Conservation (phyloP, 2,113 vertebrate species). For the Nothocercus julius region DNA sequence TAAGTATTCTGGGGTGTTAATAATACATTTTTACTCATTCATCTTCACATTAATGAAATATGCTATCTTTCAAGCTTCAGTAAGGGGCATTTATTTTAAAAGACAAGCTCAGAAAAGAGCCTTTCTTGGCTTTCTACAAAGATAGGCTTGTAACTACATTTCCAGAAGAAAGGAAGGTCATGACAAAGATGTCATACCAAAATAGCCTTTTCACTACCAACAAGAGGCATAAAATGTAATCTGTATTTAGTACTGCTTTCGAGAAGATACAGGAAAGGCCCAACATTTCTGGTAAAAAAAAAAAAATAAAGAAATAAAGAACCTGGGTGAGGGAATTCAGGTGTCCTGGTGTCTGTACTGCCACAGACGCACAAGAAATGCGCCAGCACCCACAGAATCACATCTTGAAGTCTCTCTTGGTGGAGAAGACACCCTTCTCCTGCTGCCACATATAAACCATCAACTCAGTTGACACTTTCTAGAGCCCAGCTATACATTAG, state of each 20-base stretch:
- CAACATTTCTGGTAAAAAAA: neutral
- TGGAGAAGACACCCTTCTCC: neutral
- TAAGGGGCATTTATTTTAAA: conserved; percentile 50
- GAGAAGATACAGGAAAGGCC: neutral
- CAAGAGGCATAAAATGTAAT: conserved; percentile 33
- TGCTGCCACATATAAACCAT: neutral
- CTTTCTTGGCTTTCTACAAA: conserved; percentile 24
- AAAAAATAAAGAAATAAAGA: conserved; percentile 20
- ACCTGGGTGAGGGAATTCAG: neutral
- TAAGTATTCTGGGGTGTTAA: conserved; percentile 40
- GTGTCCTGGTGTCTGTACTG: neutral
- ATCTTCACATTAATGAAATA: conserved; percentile 63
- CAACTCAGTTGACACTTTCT: neutral
- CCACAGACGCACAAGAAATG: neutral
- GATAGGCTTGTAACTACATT: conserved; percentile 40
- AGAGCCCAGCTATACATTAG: neutral
- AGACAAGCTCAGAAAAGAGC: conserved; percentile 16
- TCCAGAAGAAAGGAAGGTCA: conserved; percentile 62
- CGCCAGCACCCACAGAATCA: neutral
- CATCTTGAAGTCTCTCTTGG: neutral
- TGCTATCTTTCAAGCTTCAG: conserved; percentile 12
- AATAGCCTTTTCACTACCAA: conserved; percentile 38
- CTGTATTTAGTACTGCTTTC: conserved; percentile 26
- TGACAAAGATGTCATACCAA: conserved; percentile 19
- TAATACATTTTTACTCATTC: conserved; percentile 60